A percentile compares a stretch with the other conserved stretches of the same genome.
Evolutionary conservation across 2,113 vertebrate species (phyloP).

Genomic region (Callopanchax toddi): DNA sequence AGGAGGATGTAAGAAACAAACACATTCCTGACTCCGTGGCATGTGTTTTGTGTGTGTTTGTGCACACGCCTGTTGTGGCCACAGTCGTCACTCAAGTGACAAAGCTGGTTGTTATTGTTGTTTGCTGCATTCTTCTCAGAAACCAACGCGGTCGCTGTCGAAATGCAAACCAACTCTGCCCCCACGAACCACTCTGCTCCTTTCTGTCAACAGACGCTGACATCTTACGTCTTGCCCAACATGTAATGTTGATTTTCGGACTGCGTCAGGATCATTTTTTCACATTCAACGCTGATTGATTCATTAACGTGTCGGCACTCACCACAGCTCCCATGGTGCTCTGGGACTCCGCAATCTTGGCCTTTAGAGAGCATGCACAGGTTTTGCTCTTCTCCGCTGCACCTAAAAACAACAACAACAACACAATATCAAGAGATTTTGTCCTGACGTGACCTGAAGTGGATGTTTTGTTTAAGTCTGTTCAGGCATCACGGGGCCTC

Average conservation of each 20-base stretch:
- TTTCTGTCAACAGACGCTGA: conserved; percentile 38
- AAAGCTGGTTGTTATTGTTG: conserved; percentile 47
- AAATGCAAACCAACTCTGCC: conserved; percentile 38
- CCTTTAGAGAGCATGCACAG: conserved; percentile 42
- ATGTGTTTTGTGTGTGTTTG: conserved; percentile 30
- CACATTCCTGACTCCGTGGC: conserved; percentile 51
- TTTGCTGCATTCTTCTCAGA: conserved; percentile 62
- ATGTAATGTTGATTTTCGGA: conserved; percentile 6
- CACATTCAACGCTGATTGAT: background rate
- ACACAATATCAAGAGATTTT: background rate
- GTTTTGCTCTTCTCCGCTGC: conserved; percentile 55
- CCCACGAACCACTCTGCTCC: conserved; percentile 40
- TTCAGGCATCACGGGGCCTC: background rate
- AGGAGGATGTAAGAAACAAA: conserved; percentile 43
- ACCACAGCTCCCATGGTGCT: conserved; percentile 67
- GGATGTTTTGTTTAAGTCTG: background rate
- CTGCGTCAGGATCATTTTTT: background rate
- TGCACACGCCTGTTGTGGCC: conserved; percentile 19
- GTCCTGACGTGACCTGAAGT: conserved; percentile 6
- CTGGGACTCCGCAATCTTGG: conserved; percentile 58
- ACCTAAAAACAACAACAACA: conserved; percentile 52
- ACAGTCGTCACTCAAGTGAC: conserved; percentile 47
- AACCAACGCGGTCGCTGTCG: conserved; percentile 45
- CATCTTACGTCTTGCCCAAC: background rate
- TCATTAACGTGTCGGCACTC: conserved; percentile 50